These are phyloP conservation scores for Rostratula benghalensis DNA, from an alignment of 2,113 vertebrate genomes.

Conservation along the genomic window DNA sequence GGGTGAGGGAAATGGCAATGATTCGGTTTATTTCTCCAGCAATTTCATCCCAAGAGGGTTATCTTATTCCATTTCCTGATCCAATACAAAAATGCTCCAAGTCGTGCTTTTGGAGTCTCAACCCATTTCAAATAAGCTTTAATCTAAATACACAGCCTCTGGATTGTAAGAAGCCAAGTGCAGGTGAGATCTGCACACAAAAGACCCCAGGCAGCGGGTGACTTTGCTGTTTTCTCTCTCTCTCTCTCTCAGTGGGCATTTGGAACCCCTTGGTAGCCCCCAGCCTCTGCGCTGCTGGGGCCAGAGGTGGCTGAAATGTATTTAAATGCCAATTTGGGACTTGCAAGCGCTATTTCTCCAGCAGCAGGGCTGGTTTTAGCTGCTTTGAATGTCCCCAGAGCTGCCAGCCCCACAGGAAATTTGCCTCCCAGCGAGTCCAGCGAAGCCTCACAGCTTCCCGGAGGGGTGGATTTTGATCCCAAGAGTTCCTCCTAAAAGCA, in stretches of 20 bases:
- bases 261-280: background rate
- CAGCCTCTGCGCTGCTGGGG: background rate
- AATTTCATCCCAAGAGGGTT: background rate
- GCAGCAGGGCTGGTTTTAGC: background rate
- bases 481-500: background rate
- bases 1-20: background rate
- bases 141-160: background rate
- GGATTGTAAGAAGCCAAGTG: background rate
- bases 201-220: background rate
- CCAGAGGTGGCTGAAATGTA: too few species aligned
- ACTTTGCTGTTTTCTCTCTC: background rate
- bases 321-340: background rate
- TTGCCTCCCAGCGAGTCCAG: too few species aligned
- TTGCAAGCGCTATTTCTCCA: background rate
- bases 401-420: fast-evolving
- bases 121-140: background rate
- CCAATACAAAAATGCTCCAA: background rate
- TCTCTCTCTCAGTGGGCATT: background rate
- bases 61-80: background rate
- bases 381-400: background rate
- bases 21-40: background rate
- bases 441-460: background rate
- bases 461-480: background rate
- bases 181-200: background rate
- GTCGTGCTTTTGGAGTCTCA: background rate